These are phyloP conservation scores for Rhopalosiphum nymphaeae DNA, from an alignment of 2,888 invertebrate genomes.

Conservation along the genomic window DNA sequence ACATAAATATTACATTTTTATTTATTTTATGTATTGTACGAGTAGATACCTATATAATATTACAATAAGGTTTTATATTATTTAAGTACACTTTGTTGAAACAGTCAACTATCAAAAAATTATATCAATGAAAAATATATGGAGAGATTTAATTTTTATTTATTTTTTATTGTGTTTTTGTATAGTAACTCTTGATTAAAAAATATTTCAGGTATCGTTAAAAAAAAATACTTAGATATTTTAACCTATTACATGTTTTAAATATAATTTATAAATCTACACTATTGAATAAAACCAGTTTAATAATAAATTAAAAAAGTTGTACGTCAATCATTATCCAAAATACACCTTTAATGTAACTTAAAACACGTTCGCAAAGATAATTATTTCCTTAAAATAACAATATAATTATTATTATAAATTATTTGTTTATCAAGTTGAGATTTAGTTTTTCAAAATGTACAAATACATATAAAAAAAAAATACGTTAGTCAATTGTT, in stretches of 20 bases:
- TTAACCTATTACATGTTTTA: not conserved
- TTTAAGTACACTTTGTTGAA: not conserved
- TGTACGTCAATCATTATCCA: not conserved
- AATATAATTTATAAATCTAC: not conserved
- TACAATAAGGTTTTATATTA: not conserved
- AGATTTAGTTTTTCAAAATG: not conserved
- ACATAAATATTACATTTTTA: not conserved
- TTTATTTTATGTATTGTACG: not conserved
- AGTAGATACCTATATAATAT: not conserved
- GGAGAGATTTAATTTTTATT: not conserved
- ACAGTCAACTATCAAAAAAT: not conserved
- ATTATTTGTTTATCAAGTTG: conserved; percentile 2
- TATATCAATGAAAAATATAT: not conserved
- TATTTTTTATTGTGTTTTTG: not conserved
- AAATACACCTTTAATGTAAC: not conserved
- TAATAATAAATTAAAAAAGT: not conserved
- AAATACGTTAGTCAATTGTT: not conserved
- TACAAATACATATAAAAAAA: not conserved
- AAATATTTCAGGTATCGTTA: not conserved
- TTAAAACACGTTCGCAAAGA: not conserved
- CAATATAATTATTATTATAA: not conserved
- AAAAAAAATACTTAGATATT: not conserved
- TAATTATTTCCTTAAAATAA: not conserved
- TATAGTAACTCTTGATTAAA: not conserved
- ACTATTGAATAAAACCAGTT: not conserved